phyloP scores from a whole-genome alignment of 2,888 invertebrate genomes.

The Cylloceria caligata region DNA sequence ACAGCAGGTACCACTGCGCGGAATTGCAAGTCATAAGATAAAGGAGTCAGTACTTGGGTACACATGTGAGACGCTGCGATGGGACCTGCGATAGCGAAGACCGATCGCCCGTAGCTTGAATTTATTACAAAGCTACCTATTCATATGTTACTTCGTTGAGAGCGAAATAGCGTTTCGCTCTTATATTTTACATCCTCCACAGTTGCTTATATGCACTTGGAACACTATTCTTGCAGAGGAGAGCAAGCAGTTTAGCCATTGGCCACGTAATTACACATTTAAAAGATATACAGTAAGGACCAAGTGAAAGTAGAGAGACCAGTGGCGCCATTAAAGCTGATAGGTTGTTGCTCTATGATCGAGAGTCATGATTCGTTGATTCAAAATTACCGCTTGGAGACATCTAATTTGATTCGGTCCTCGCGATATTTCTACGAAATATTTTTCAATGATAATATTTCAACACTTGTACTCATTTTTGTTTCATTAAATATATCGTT shows the following conservation, averaged over 20 bases:
- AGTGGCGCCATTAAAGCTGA: no score
- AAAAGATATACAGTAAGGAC: no score
- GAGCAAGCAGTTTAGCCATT: neutral
- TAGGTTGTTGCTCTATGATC: no score
- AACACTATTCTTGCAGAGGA: neutral
- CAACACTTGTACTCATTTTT: no score
- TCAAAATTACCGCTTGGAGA: no score
- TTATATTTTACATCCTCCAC: slow-evolving; percentile 19
- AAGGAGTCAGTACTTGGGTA: slow-evolving; percentile 67
- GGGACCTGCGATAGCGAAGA: slow-evolving; percentile 65
- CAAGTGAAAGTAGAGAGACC: no score
- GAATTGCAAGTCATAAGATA: slow-evolving; percentile 68
- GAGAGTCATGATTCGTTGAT: no score
- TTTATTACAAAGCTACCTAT: slow-evolving; percentile 71
- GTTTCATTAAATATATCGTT: no score
- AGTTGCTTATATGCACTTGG: neutral
- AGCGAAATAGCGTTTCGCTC: slow-evolving; percentile 33
- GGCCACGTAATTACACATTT: neutral
- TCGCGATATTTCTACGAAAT: no score
- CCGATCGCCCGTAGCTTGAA: slow-evolving; percentile 69
- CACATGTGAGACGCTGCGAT: slow-evolving; percentile 68
- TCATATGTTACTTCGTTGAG: slow-evolving; percentile 66
- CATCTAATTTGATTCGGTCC: no score
- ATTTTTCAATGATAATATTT: no score
- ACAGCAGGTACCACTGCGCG: slow-evolving; percentile 42